A percentile compares a stretch with the other conserved stretches of the same genome.
Evolutionary conservation across 2,113 vertebrate genomes (phyloP).

Genomic region (Alligator mississippiensis): DNA sequence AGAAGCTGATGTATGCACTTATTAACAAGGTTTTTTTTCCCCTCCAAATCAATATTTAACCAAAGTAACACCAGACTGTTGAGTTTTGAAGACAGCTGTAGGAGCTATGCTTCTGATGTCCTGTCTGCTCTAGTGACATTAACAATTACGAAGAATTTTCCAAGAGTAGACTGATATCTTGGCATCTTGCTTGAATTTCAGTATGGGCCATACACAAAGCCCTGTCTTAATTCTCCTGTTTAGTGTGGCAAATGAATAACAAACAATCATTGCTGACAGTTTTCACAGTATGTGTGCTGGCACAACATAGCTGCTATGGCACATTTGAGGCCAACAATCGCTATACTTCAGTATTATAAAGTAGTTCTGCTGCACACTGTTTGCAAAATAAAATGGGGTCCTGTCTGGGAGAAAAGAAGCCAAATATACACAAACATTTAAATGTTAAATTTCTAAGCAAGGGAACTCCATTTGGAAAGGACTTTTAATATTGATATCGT

Average conservation of each 20-base stretch:
- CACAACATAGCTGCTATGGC: not conserved
- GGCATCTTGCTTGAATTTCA: conserved; percentile 17
- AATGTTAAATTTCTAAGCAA: conserved; percentile 13
- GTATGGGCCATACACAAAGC: not conserved
- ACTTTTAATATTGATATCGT: conserved; percentile 2
- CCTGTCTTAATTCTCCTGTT: conserved; percentile 17
- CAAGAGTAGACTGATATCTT: conserved; percentile 29
- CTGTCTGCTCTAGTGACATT: not conserved
- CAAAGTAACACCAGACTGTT: not conserved
- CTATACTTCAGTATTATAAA: not conserved
- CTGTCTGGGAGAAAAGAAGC: conserved; percentile 32
- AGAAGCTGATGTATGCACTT: not conserved
- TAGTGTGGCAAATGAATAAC: conserved; percentile 29
- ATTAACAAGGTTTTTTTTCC: not conserved
- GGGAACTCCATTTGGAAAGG: conserved; percentile 6
- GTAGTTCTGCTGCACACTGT: conserved; percentile 31
- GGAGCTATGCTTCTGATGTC: not conserved
- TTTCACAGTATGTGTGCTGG: conserved; percentile 36
- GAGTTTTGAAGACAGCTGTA: not conserved
- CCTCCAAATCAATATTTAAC: not conserved
- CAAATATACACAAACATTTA: conserved; percentile 57
- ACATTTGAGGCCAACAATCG: not conserved
- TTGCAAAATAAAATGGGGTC: conserved; percentile 56
- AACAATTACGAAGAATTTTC: conserved; percentile 10
- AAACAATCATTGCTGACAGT: conserved; percentile 44